These are phyloP conservation scores for Coracopsis vasa DNA, from an alignment of 2,113 vertebrate genomes.

Conservation along the genomic window DNA sequence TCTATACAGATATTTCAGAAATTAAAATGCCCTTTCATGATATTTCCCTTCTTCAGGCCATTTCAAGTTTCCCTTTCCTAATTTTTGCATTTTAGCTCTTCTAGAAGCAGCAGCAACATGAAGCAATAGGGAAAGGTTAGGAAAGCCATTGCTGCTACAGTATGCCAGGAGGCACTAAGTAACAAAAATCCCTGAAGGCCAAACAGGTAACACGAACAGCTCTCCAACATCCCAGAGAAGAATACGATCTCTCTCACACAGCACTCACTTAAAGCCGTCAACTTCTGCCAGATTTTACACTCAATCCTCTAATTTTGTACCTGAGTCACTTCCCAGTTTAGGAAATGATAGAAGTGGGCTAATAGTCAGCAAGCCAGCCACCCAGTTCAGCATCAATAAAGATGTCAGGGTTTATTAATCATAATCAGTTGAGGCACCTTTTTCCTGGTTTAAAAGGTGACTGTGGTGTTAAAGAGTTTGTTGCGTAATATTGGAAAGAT, in stretches of 20 bases:
- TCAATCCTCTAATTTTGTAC: not conserved
- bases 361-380: not conserved
- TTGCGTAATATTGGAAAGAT: not conserved
- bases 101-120: not conserved
- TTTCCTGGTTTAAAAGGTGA: not conserved
- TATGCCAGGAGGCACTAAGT: too few species aligned
- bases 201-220: not conserved
- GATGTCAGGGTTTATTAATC: not conserved
- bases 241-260: not conserved
- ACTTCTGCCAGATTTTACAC: not conserved
- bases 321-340: not conserved
- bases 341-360: not conserved
- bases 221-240: not conserved
- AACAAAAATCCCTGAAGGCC: not conserved
- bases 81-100: not conserved
- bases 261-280: fast-evolving
- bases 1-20: not conserved
- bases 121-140: not conserved
- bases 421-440: not conserved
- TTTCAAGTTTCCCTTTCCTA: not conserved
- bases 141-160: not conserved
- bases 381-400: not conserved
- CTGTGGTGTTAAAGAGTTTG: not conserved
- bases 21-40: not conserved
- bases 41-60: not conserved